phyloP scores from a whole-genome alignment of 1,140 invertebrate species.

The Drosophila saltans region DNA sequence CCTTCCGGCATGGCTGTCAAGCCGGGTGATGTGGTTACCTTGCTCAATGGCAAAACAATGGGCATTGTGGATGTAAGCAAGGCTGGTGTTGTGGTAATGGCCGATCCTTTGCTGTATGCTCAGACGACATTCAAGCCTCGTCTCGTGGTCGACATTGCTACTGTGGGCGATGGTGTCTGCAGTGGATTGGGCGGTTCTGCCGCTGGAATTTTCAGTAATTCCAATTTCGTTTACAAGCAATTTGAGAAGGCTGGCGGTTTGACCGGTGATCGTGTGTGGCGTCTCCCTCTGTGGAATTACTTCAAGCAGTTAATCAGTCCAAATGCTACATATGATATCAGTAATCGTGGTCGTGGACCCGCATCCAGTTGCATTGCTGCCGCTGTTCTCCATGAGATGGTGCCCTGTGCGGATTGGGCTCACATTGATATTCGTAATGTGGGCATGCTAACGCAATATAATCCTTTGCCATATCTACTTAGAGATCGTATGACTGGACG shows the following conservation, averaged over 20 bases:
- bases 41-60: slow-evolving; percentile 94
- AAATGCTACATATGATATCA: slow-evolving; percentile 84
- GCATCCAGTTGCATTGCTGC: slow-evolving; percentile 87
- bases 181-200: slow-evolving; percentile 89
- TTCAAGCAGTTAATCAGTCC: slow-evolving; percentile 88
- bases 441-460: slow-evolving; percentile 84
- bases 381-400: slow-evolving; percentile 88
- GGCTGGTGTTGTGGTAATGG: slow-evolving; percentile 93
- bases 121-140: slow-evolving; percentile 86
- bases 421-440: slow-evolving; percentile 90
- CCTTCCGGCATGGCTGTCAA: slow-evolving; percentile 92
- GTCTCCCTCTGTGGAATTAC: slow-evolving; percentile 93
- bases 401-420: slow-evolving; percentile 86
- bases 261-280: slow-evolving; percentile 95
- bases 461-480: slow-evolving; percentile 86
- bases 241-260: slow-evolving; percentile 87
- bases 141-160: slow-evolving; percentile 90
- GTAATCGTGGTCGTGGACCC: slow-evolving; percentile 85
- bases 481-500: slow-evolving; percentile 85
- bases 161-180: slow-evolving; percentile 84
- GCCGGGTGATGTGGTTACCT: slow-evolving; percentile 93
- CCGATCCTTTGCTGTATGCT: slow-evolving; percentile 94
- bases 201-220: slow-evolving; percentile 91
- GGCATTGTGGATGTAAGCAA: slow-evolving; percentile 94
- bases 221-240: slow-evolving; percentile 86